These are phyloP conservation scores for Nasalis larvatus DNA, from an alignment of 2,113 vertebrate genomes.

Conservation along the genomic window DNA sequence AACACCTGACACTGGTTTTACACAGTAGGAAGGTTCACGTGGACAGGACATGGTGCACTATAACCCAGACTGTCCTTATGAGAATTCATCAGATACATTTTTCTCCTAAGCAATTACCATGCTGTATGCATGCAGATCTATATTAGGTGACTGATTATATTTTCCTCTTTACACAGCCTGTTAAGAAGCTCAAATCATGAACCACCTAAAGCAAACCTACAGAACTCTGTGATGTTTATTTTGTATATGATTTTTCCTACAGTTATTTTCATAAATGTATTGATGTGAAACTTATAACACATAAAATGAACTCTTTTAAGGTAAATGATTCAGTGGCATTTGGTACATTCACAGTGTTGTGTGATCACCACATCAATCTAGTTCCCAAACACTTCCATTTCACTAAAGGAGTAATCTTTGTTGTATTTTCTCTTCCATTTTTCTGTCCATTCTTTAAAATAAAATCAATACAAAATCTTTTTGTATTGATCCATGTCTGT, in stretches of 20 bases:
- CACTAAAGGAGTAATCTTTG: not conserved
- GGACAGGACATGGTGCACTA: not conserved
- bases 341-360: not conserved
- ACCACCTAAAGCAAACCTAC: not conserved
- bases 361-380: not conserved
- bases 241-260: not conserved
- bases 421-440: not conserved
- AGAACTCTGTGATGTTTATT: not conserved
- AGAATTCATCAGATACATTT: not conserved
- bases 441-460: constrained; percentile 8
- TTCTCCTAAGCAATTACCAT: not conserved
- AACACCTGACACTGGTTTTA: not conserved
- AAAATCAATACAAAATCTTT: not conserved
- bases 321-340: not conserved
- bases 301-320: not conserved
- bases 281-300: not conserved
- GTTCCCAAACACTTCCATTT: not conserved
- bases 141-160: not conserved
- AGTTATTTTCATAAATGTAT: not conserved
- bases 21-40: not conserved
- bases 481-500: not conserved
- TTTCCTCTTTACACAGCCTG: not conserved
- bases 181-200: not conserved
- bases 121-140: not conserved
- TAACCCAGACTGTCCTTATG: not conserved